Base-by-base conservation (phyloP, 2,888 invertebrate genomes). In the Ectemnius cavifrons region DNA sequence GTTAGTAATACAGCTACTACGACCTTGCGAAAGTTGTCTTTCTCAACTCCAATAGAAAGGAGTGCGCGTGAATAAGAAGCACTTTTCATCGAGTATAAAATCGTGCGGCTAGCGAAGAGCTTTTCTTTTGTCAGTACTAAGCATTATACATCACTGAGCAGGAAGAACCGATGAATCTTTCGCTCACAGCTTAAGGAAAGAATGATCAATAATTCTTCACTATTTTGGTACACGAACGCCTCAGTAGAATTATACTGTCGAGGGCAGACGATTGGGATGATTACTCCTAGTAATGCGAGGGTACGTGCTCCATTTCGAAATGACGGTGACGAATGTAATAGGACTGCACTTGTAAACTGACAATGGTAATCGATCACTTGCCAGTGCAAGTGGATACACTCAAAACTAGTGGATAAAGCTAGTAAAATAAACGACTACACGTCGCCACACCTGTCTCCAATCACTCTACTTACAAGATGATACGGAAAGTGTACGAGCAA, bases 341-440 rank as follows among this genome's bases (percentile, higher is more conserved):
- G 37, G 37, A 37, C 37, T 37, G 37, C 37, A 11, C 37, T 37
- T 11, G 37, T 8, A 37, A 37, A 37, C 0, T 37, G 37, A 37
- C 37, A 37, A 37, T 11, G 37, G 37, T 37, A 37, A 37, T 37
- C 5, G 37, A 37, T 37, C 37, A 37, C 37, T 23, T 23, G 23
- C 37, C 8, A 6, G 37, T 6, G 5, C 37, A 37, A 37, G 37
- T 37, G 37, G 37, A 37, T 37, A 8, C 37, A 11, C 37, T 37
- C 37, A 6, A 8, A 37, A 6, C 8, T 37, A 37, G 11, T 37
- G 37, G 66, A 77, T 71, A 74, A 73, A 74, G 72, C 72, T 67
- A 82, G 78, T 82, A 68, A 82, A 83, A 82, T 62, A 80, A 80
- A 84, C 75, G 82, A 71, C 77, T 77, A 77, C 71, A 61, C 68